These are phyloP conservation scores for Polydrusus tereticollis DNA, from an alignment of 2,888 invertebrate species.

Conservation along the genomic window DNA sequence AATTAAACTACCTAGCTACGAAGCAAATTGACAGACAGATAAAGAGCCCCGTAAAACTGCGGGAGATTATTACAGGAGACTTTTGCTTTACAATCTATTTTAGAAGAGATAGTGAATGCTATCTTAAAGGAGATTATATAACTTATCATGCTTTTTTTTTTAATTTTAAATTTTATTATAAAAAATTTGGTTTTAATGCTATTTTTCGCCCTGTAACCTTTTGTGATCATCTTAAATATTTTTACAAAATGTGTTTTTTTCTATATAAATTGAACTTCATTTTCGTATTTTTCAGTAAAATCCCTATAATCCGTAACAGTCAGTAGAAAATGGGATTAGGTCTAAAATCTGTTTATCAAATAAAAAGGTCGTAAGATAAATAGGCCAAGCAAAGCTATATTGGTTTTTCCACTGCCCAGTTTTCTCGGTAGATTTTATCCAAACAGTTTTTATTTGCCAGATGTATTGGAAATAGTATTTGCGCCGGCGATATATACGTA, in stretches of 20 bases:
- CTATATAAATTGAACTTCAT: not conserved
- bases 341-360: conserved; percentile 25
- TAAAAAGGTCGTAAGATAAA: conserved; percentile 24
- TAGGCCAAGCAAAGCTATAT: conserved; percentile 16
- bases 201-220: too few relatives aligned
- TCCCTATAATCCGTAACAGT: conserved; percentile 1
- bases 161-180: too few relatives aligned
- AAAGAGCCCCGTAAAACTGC: too few relatives aligned
- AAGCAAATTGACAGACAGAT: too few relatives aligned
- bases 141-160: too few relatives aligned
- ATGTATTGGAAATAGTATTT: not conserved
- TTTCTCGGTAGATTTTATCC: conserved; percentile 5
- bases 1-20: too few relatives aligned
- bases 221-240: too few relatives aligned
- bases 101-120: too few relatives aligned
- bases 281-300: not conserved
- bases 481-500: not conserved
- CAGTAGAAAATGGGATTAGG: conserved; percentile 7
- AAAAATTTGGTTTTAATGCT: too few relatives aligned
- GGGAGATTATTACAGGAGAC: too few relatives aligned
- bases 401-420: conserved; percentile 19
- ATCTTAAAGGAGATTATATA: too few relatives aligned
- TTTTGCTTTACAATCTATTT: too few relatives aligned
- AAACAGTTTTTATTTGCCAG: not conserved
- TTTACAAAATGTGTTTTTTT: not conserved